Conservation (phyloP, 2,888 invertebrate species). For the Metacarcinus magister region DNA sequence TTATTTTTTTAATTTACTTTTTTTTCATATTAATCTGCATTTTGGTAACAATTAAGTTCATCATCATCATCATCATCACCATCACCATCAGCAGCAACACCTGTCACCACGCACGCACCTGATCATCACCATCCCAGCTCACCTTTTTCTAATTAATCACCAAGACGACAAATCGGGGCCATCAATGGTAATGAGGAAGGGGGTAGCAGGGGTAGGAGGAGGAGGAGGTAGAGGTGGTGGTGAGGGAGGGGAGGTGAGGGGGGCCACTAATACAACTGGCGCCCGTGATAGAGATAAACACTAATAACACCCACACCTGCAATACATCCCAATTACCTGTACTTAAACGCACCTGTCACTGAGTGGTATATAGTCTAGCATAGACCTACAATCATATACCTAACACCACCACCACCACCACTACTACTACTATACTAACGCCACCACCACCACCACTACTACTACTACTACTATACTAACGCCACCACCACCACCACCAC, state of each 20-base stretch:
- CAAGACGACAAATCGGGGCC: constrained; percentile 11
- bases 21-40: neutral
- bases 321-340: neutral
- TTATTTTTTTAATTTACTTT: too few relatives aligned
- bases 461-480: too few relatives aligned
- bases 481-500: too few relatives aligned
- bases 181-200: neutral
- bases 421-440: too few relatives aligned
- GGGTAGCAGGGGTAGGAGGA: neutral
- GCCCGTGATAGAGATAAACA: neutral
- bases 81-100: neutral
- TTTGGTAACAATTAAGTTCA: neutral
- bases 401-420: too few relatives aligned
- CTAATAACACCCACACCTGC: constrained; percentile 32
- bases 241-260: neutral
- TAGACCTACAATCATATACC: neutral
- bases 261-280: neutral
- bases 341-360: neutral
- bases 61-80: neutral
- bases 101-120: neutral
- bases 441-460: too few relatives aligned
- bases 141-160: constrained; percentile 36
- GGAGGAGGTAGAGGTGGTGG: constrained; percentile 23
- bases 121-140: neutral
- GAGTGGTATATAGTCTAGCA: neutral